Evolutionary conservation across 2,113 vertebrate species (phyloP), one percentile per base, ranked within the genome.

Genomic region (Chunga burmeisteri): DNA sequence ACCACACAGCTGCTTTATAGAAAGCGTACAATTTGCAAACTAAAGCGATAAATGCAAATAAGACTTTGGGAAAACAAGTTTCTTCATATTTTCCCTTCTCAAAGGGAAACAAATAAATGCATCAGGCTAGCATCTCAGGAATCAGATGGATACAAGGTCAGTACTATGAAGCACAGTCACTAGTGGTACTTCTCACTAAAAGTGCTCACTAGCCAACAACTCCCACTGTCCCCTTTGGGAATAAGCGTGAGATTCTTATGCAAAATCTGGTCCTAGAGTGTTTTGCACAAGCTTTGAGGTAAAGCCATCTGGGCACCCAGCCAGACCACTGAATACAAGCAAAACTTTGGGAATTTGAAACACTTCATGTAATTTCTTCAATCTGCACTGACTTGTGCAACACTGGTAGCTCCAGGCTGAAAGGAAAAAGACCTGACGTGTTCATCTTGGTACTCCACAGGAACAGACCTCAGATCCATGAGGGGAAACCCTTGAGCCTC

Each of bases 231-330:
- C 22, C 18, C 55, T 84, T 66, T 40, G 61, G 56, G 34, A 79
- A 34, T 4, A 56, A 36, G 16, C 0, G 0, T 3, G 4, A 88
- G 29, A 78, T 47, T 50, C 18, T 73, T 79, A 23, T 81, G 16
- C 50, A 81, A 72, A 81, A 52, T 52, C 21, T 26, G 16, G 25
- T 26, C 50, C 47, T 55, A 19, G 50, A 50, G 10, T 13, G 9
- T 61, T 92, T 53, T 88, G 38, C 61, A 78, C 10, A 36, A 62
- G 20, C 47, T 73, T 12, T 30, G 42, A 74, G 7, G 26, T 59
- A 67, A 96, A 88, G 55, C 11, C 71, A n/a, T 25, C 23, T 65
- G 26, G 65, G 23, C 30, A 85, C 6, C 27, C 52, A 83, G n/a
- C 6, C 59, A 92, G 71, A 78, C 11, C 44, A 62, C 36, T 18